Base-by-base conservation (phyloP, 1,140 invertebrate species). In the Drosophila oshimai region DNA sequence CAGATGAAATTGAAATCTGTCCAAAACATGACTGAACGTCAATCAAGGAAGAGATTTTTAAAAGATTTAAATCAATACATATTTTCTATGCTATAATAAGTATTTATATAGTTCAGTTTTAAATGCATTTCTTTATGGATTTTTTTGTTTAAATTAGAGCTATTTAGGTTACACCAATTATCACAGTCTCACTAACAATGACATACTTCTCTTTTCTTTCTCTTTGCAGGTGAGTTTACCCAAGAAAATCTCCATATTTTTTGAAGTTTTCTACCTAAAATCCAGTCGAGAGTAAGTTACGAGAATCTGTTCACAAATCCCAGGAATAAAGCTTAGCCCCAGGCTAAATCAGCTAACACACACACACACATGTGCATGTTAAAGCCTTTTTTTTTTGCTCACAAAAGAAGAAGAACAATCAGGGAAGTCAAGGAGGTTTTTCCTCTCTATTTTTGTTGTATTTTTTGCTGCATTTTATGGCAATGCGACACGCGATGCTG, bases 401-500 rank as follows among this genome's bases (percentile, higher is more conserved):
- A 10, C 22, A 44, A 45, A 28, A 33, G 47, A 49, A 34, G 22
- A 51, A 34, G 42, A 46, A 61, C 41, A 67, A 68, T 50, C 34
- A 26, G 24, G 29, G 13, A 64, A 60, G 74, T 67, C 61, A 55
- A 68, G 49, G 45, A 50, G 41, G 50, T 13, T 69, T 46, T 36
- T 55, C 20, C 31, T 34, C 13, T 7, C 7, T 13, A 7, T 12
- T 22, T 20, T 57, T 3, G n/a, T n/a, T n/a, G n/a, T 22, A 9
- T 61, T 53, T 47, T 29, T n/a, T 7, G 49, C 51, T 71, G 64
- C 70, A 71, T 12, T 74, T 84, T 78, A 78, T 84, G 47, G 74
- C 74, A 74, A 62, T 74, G 79, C 70, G 64, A 78, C 79, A 84
- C 74, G 79, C 79, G 70, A 84, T 84, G 79, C 74, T 84, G 74